Evolutionary conservation across 2,888 invertebrate species (phyloP), one percentile per base, ranked within the genome.

Genomic region (Tupiocoris notatus): DNA sequence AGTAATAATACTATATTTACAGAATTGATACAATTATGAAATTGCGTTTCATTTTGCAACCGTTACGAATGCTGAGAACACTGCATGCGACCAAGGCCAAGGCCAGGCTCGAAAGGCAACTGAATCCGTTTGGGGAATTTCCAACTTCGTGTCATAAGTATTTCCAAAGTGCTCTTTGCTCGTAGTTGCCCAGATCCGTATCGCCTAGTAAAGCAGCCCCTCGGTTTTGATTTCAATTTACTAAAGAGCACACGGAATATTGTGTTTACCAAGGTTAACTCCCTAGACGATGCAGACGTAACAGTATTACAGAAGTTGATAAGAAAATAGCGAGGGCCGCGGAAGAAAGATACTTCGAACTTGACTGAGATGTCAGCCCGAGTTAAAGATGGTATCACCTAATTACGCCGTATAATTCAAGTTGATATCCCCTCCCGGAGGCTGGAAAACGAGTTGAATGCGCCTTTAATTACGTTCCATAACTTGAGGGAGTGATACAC

Each of bases 381-480:
- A 12, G 17, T 65, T 65, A 17, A 39, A 39, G 39, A 65, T 39
- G 39, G 39, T 64, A 65, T 39, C 65, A 65, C 17, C 65, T 39
- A 17, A 39, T 65, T 39, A 65, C 39, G 20, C 54, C 12, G 18
- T 20, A 65, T 39, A 65, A 39, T 65, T 39, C 20, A 9, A 17
- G 25, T 20, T 17, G 54, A 39, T 39, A 39, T 39, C 39, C 39
- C 39, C 3, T 3, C 39, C 39, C 39, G 39, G 12, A 7, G 39
- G 39, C 39, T 39, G 39, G 39, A 39, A 39, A 39, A 39, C 39
- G 39, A 12, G 39, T n/a, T 3, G 39, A 39, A 39, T 39, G 39
- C 39, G 3, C 39, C 39, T 39, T 39, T 39, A 39, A 39, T 39
- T 39, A 39, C 39, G 39, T 39, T 39, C 39, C 39, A 39, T 39